phyloP scores from a whole-genome alignment of 2,113 vertebrate species.

The Lonchura striata region DNA sequence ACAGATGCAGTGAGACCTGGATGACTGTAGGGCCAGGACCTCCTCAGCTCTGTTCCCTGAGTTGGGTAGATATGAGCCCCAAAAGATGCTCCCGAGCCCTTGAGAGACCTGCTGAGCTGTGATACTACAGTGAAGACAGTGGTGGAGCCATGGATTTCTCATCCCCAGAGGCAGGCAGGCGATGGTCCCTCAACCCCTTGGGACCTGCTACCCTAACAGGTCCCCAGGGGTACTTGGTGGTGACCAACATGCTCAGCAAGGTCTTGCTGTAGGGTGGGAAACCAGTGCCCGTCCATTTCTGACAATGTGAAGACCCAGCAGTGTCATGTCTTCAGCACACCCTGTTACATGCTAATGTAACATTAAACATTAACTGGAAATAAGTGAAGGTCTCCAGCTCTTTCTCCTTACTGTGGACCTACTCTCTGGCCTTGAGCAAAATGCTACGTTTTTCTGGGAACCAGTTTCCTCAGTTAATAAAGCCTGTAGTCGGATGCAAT shows the following conservation, averaged over 20 bases:
- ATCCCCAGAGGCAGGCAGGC: neutral
- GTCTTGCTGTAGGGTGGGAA: neutral
- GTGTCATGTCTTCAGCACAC: neutral
- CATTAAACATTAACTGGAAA: neutral
- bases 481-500: neutral
- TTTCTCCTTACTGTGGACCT: neutral
- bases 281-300: neutral
- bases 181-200: neutral
- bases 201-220: neutral
- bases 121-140: accelerated
- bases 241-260: neutral
- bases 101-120: neutral
- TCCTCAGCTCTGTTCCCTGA: neutral
- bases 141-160: neutral
- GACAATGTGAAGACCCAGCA: neutral
- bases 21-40: neutral
- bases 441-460: neutral
- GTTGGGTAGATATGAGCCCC: neutral
- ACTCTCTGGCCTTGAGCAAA: neutral
- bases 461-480: neutral
- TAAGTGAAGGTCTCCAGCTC: neutral
- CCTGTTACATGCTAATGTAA: neutral
- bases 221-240: accelerated
- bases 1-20: neutral
- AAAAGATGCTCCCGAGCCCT: neutral